Evolutionary conservation across 2,888 invertebrate genomes (phyloP), one percentile per base, ranked within the genome.

Genomic region (Acrobasis repandana): DNA sequence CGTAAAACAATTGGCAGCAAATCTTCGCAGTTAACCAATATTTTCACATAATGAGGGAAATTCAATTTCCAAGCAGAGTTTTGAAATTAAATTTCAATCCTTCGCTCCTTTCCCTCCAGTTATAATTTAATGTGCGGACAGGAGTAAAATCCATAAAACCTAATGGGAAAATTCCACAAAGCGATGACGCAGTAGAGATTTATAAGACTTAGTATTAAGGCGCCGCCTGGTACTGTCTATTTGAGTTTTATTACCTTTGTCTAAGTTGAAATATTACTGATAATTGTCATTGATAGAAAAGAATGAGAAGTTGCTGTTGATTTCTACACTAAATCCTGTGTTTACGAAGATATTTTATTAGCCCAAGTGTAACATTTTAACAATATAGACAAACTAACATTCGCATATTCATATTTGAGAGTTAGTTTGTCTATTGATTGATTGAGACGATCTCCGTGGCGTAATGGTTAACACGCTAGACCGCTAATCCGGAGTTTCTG

Each of bases 51-150:
- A 72, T 66, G 65, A 66, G 65, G 67, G 65, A 67, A 74, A 73
- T 78, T 69, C 66, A 70, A 69, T 70, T 68, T 72, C 74, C 67
- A 65, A 74, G 75, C 71, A 67, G 70, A 72, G 74, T 73, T 74
- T 68, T 71, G 70, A 80, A 85, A 85, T 85, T 83, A 77, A 85
- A 86, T 83, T 86, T 82, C 79, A 82, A 82, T 83, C 76, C 74
- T 72, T 68, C 71, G 73, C 77, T 69, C 79, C 74, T 72, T 80
- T 79, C 80, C 82, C 83, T 77, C 77, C 73, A 74, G 81, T 86
- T 85, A 85, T 87, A 87, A 89, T 90, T 90, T 87, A 88, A 90
- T 87, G 85, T 80, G 81, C 83, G 84, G 85, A 85, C 84, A 85
- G 84, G 83, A 80, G 82, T 74, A 81, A 85, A 84, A 87, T 87